Conservation (phyloP, 2,888 invertebrate genomes). For the Caenorhabditis virilis region DNA sequence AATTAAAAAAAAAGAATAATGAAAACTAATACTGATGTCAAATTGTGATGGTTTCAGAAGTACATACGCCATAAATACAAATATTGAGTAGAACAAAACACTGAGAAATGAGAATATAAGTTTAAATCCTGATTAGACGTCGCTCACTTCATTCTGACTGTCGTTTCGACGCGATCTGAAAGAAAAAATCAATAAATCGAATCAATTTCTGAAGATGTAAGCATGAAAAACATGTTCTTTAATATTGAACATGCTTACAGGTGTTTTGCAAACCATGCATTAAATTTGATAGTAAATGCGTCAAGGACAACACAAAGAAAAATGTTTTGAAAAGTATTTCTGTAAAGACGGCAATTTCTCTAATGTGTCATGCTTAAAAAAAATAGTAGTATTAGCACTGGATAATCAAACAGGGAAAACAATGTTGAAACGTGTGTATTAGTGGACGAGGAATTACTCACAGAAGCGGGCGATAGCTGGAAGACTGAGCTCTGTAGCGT, state of each 20-base stretch:
- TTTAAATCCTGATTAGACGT: slow-evolving; percentile 26
- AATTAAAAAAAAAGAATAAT: no score
- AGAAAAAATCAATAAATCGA: no score
- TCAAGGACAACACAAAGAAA: no score
- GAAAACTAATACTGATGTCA: no score
- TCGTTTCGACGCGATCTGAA: slow-evolving; percentile 42
- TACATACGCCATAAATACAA: no score
- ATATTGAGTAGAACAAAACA: no score
- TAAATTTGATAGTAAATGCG: slow-evolving; percentile 14
- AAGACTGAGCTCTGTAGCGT: slow-evolving; percentile 35
- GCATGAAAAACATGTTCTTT: no score
- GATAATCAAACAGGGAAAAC: not conserved
- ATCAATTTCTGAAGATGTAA: no score
- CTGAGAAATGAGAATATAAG: no score
- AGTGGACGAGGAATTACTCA: slow-evolving; percentile 32
- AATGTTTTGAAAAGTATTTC: not conserved
- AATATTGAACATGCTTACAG: no score
- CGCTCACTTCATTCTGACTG: slow-evolving; percentile 37
- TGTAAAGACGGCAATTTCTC: not conserved
- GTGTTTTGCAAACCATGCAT: slow-evolving; percentile 2
- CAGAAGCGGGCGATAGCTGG: slow-evolving; percentile 46
- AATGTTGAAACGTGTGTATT: no score
- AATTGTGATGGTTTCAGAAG: no score
- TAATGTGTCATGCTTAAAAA: not conserved
- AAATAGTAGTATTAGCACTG: not conserved